Percentiles rank a stretch among this genome's conserved stretches.
phyloP scores from a whole-genome alignment of 2,113 vertebrate genomes.

The Tricholaema leucomelas region DNA sequence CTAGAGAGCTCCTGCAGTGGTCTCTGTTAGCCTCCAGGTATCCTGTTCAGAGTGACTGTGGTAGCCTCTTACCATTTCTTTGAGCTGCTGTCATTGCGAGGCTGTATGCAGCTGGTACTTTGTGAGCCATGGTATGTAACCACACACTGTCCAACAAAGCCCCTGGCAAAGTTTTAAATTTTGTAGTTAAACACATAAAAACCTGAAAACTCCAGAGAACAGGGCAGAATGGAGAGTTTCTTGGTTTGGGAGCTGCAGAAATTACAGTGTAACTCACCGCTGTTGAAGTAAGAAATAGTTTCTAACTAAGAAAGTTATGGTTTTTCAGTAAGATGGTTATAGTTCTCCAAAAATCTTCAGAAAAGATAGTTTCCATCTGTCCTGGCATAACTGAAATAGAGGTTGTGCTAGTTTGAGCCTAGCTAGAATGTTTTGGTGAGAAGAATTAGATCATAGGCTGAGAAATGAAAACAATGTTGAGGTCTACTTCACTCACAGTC shows the following conservation, averaged over 20 bases:
- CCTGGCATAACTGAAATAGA: neutral
- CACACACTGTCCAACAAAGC: accelerated
- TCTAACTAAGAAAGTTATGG: neutral
- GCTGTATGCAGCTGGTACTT: neutral
- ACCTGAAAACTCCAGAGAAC: neutral
- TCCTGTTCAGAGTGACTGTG: neutral
- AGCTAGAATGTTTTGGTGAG: too few relatives aligned
- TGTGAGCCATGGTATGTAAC: neutral
- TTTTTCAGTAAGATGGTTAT: neutral
- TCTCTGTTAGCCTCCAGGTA: neutral
- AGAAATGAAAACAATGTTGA: too few relatives aligned
- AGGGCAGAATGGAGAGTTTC: neutral
- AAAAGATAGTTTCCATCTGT: neutral
- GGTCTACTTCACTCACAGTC: too few relatives aligned
- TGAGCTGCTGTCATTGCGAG: neutral
- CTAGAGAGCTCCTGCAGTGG: neutral
- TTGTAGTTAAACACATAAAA: neutral
- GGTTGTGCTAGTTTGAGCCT: too few relatives aligned
- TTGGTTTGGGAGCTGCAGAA: neutral
- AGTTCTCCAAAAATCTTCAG: neutral
- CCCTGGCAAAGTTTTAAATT: neutral
- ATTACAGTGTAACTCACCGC: neutral
- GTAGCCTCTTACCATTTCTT: neutral
- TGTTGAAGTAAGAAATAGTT: neutral
- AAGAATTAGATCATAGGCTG: too few relatives aligned